Evolutionary conservation across 1,140 invertebrate genomes (phyloP).

Genomic region (Sitobion miscanthi): DNA sequence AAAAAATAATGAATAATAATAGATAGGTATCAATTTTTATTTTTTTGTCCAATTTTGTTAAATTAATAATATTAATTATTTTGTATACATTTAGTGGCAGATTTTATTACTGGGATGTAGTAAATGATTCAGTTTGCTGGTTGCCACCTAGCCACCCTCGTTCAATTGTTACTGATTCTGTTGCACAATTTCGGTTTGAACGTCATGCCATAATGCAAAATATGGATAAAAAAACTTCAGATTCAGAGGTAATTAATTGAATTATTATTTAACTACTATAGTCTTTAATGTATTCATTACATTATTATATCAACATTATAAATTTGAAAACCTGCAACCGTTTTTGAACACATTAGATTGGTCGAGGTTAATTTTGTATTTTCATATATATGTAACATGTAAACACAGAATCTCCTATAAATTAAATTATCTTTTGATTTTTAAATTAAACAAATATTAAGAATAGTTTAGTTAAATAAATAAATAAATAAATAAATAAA

Average conservation of each 20-base stretch:
- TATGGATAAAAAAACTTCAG: conserved; percentile 64
- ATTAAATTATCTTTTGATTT: too few species aligned
- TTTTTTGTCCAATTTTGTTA: background rate
- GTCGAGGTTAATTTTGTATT: background rate
- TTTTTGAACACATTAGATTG: background rate
- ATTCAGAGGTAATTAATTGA: conserved; percentile 63
- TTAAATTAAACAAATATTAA: too few species aligned
- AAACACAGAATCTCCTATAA: too few species aligned
- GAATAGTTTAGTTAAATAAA: too few species aligned
- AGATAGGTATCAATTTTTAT: background rate
- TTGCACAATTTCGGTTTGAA: conserved; percentile 80
- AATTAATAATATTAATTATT: conserved; percentile 45
- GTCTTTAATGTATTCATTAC: background rate
- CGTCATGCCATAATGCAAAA: conserved; percentile 62
- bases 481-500: too few species aligned
- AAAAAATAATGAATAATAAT: too few species aligned
- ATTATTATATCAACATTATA: background rate
- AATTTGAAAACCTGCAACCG: too few species aligned
- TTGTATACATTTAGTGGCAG: conserved; percentile 68
- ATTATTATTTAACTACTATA: background rate
- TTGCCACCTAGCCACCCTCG: conserved; percentile 90
- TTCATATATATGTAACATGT: background rate
- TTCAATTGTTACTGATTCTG: conserved; percentile 79
- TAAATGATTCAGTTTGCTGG: conserved; percentile 94
- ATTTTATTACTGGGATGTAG: conserved; percentile 95